These are phyloP conservation scores for Pollenia angustigena DNA, from an alignment of 2,888 invertebrate species.

Conservation along the genomic window DNA sequence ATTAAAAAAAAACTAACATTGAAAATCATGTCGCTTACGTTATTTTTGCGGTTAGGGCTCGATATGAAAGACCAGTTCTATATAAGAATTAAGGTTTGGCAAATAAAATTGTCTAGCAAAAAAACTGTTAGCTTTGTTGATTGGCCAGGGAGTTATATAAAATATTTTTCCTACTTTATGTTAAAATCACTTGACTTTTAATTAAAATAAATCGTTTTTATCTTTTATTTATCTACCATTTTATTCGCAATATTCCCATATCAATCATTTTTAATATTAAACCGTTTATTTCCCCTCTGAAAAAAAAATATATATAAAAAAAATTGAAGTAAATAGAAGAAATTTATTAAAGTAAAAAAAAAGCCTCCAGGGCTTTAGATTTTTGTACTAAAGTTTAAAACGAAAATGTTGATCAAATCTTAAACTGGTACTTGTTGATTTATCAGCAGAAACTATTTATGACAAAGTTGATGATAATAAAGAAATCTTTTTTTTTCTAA, in stretches of 20 bases:
- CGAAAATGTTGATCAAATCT: constrained; percentile 15
- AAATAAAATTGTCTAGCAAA: too few relatives aligned
- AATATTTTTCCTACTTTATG: background rate
- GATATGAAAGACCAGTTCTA: too few relatives aligned
- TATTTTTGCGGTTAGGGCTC: too few relatives aligned
- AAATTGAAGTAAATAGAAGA: background rate
- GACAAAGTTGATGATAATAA: constrained; percentile 34
- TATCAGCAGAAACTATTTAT: constrained; percentile 26
- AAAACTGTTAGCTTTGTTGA: too few relatives aligned
- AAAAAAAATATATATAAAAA: background rate
- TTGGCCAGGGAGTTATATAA: too few relatives aligned
- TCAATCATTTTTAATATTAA: constrained; percentile 15
- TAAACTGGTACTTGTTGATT: constrained; percentile 23
- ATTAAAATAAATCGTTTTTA: background rate
- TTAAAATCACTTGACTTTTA: constrained; percentile 2
- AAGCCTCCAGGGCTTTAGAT: constrained; percentile 18
- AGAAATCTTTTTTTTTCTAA: background rate
- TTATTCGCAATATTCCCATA: constrained; percentile 19
- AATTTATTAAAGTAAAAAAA: too few relatives aligned
- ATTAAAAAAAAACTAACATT: too few relatives aligned
- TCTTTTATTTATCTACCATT: background rate
- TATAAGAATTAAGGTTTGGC: too few relatives aligned
- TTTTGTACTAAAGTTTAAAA: constrained; percentile 31
- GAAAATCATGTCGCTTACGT: too few relatives aligned
- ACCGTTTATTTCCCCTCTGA: background rate